Evolutionary conservation across 2,888 invertebrate species (phyloP).

Genomic region (Masnerella sp.): DNA sequence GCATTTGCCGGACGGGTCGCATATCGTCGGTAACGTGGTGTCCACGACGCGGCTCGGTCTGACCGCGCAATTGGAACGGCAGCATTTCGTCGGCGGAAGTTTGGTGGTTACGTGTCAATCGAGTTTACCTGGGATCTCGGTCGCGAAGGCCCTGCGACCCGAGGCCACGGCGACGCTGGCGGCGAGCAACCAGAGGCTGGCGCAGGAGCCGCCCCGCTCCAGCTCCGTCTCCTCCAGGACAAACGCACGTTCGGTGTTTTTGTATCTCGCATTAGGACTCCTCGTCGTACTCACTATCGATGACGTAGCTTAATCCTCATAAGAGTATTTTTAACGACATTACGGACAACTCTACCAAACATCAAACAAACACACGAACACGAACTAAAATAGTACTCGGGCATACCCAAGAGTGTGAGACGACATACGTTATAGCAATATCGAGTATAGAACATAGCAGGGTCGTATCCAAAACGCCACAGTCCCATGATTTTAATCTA

Average conservation of each 20-base stretch:
- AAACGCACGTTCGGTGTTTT: constrained; percentile 34
- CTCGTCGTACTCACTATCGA: constrained; percentile 33
- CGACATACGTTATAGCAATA: constrained; percentile 59
- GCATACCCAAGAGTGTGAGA: constrained; percentile 33
- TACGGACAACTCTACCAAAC: constrained; percentile 10
- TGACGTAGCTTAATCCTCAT: constrained; percentile 33
- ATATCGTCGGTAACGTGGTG: constrained; percentile 63
- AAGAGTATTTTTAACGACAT: constrained; percentile 33
- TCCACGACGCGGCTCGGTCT: constrained; percentile 67
- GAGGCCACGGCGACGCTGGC: constrained; percentile 69
- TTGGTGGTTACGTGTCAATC: constrained; percentile 70
- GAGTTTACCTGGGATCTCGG: constrained; percentile 68
- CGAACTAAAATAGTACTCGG: constrained; percentile 25
- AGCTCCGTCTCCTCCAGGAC: constrained; percentile 38
- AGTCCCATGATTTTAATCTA: constrained; percentile 16
- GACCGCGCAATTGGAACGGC: constrained; percentile 67
- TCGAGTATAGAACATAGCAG: constrained; percentile 59
- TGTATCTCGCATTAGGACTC: constrained; percentile 41
- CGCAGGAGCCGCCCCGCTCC: constrained; percentile 71
- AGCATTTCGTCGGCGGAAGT: constrained; percentile 72
- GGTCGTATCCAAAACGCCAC: constrained; percentile 39
- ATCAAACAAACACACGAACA: constrained; percentile 4
- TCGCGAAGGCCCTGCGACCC: constrained; percentile 61
- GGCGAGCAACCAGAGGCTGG: constrained; percentile 73
- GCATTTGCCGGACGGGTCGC: constrained; percentile 60